Evolutionary conservation across 2,888 invertebrate genomes (phyloP), one percentile per base, ranked within the genome.

Genomic region (Aporophyla lueneburgensis): DNA sequence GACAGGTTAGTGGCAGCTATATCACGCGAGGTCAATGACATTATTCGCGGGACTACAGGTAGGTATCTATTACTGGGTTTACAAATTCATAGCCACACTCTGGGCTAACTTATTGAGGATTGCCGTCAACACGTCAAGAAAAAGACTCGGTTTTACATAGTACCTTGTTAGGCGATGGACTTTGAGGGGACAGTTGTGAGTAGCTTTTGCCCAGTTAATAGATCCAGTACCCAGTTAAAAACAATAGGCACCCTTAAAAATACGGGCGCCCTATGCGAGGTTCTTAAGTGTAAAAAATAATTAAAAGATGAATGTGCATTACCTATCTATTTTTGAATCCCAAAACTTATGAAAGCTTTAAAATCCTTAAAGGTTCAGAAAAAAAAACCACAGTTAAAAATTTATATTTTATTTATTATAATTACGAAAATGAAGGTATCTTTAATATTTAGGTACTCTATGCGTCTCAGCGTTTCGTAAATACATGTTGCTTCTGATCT

Each of bases 391-490:
- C 16, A 46, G 46, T 71, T 67, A 73, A 71, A 77, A 65, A 33
- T 76, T 84, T 27, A 19, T 75, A 73, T 78, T 80, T 58, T 65
- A 71, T 86, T 86, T 69, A 82, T 71, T 62, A 74, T 68, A 84
- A 77, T 76, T 76, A 78, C 53, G 71, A 71, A 73, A 71, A 74
- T 63, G 58, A 70, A 72, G 19, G 46, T 78, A 63, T 76, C 10
- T 68, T 61, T 81, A 85, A 85, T 80, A 83, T 85, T 12, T 46
- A 79, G 69, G 73, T 71, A 69, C 54, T 80, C 53, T 59, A 78
- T 84, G 80, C 87, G 87, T 88, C 88, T 81, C 58, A 46, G 63
- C 63, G 63, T 21, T 58, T 66, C 58, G 43, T 49, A 63, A 69
- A 54, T 70, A 79, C 72, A 33, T 27, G 59, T 72, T 68, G 76